Conservation (phyloP, 2,113 vertebrate genomes). For the Macaca mulatta region DNA sequence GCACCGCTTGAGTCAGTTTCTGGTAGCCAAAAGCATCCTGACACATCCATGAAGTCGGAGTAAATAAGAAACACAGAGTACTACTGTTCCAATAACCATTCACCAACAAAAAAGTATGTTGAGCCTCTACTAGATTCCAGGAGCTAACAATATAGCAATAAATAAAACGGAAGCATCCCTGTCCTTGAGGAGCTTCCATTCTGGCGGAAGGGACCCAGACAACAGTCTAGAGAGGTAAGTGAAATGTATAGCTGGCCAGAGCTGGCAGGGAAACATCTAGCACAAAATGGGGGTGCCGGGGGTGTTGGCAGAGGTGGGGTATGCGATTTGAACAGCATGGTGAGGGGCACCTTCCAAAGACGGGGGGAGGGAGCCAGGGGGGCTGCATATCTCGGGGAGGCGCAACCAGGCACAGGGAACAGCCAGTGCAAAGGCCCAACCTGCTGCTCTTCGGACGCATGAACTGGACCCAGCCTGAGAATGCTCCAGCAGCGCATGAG, state of each 20-base stretch:
- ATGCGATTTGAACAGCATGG: no score
- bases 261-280: neutral
- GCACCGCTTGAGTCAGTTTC: neutral
- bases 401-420: rapidly evolving
- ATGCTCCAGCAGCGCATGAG: neutral
- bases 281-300: rapidly evolving
- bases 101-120: neutral
- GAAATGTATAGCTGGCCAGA: rapidly evolving
- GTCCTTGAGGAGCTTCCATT: rapidly evolving
- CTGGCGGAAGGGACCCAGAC: neutral
- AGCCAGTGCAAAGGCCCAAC: neutral
- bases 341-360: neutral
- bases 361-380: rapidly evolving
- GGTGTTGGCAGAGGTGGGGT: neutral
- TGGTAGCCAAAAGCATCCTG: neutral
- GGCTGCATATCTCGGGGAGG: neutral
- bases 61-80: neutral
- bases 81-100: neutral
- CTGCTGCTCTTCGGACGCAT: rapidly evolving
- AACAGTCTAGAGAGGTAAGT: neutral
- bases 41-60: neutral
- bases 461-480: neutral
- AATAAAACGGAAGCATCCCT: neutral
- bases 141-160: neutral
- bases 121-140: neutral